A percentile compares a stretch with the other conserved stretches of the same genome.
Evolutionary conservation across 2,113 vertebrate species (phyloP).

Genomic region (Sorex araneus): DNA sequence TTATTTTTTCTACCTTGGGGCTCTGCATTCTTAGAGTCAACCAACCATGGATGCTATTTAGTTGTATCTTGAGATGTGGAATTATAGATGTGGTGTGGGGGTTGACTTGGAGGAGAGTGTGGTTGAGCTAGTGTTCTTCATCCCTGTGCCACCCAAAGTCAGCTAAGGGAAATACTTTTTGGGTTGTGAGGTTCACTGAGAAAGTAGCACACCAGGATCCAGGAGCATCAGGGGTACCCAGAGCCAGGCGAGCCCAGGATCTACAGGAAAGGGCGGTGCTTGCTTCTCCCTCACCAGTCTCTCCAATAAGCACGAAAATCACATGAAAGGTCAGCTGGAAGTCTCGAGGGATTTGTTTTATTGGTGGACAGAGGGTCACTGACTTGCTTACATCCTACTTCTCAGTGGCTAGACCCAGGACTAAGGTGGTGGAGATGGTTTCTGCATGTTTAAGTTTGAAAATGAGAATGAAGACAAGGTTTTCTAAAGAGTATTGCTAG

Average conservation of each 20-base stretch:
- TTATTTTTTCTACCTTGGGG: neutral
- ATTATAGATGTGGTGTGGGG: neutral
- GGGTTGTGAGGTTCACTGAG: neutral
- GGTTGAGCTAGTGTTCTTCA: neutral
- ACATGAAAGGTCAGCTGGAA: neutral
- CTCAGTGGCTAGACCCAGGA: neutral
- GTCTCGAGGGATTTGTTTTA: neutral
- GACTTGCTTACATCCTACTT: neutral
- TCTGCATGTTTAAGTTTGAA: neutral
- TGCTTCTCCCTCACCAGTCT: neutral
- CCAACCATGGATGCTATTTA: neutral
- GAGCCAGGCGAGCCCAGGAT: too few relatives aligned
- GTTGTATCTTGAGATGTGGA: neutral
- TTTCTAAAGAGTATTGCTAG: neutral
- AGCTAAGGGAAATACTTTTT: neutral
- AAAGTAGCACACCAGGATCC: fast-evolving
- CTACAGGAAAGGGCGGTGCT: neutral
- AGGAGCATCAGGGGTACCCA: too few relatives aligned
- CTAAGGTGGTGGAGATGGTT: neutral
- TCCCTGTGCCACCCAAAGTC: neutral
- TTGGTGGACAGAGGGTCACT: neutral
- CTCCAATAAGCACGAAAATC: fast-evolving
- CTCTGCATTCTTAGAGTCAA: neutral
- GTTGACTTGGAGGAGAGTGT: neutral
- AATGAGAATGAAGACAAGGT: neutral